phyloP scores from a whole-genome alignment of 2,797 vertebrate species.

The Hyperoplus immaculatus region DNA sequence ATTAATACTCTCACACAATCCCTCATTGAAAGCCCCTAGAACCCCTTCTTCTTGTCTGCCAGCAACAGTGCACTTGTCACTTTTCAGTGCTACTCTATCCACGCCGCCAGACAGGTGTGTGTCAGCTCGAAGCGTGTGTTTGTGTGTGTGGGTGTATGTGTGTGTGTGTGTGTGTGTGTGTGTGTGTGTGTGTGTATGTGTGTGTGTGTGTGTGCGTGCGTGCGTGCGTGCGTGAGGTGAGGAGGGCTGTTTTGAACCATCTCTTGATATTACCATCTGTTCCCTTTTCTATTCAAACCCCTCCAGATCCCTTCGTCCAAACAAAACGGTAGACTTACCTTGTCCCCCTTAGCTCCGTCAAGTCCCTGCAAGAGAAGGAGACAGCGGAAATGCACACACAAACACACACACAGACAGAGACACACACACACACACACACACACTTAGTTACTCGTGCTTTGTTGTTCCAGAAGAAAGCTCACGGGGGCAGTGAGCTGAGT shows the following conservation, averaged over 20 bases:
- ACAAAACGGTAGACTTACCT: conserved; percentile 90
- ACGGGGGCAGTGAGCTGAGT: conserved; percentile 72
- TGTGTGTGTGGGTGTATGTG: conserved; percentile 5
- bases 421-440: conserved; percentile 64
- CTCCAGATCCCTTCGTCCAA: conserved; percentile 76
- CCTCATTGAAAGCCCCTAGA: conserved; percentile 67
- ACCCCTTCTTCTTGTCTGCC: conserved; percentile 65
- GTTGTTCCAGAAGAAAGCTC: conserved; percentile 78
- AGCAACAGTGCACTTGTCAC: conserved; percentile 77
- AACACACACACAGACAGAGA: conserved; percentile 20
- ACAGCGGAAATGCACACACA: conserved; percentile 45
- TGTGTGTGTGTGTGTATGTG: conserved; percentile 8
- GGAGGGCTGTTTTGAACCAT: conserved; percentile 61
- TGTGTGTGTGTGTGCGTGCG: not conserved
- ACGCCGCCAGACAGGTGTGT: conserved; percentile 51
- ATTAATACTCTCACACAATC: conserved; percentile 78
- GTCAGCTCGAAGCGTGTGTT: not conserved
- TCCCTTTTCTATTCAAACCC: conserved; percentile 74
- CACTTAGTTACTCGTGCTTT: conserved; percentile 74
- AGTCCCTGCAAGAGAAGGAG: conserved; percentile 86
- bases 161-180: conserved; percentile 8
- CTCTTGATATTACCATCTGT: conserved; percentile 80
- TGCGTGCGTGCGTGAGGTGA: conserved; percentile 11
- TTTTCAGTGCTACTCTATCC: conserved; percentile 68
- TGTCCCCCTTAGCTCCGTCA: conserved; percentile 91